Conservation (phyloP, 2,888 invertebrate genomes). For the Cantharis rufa region DNA sequence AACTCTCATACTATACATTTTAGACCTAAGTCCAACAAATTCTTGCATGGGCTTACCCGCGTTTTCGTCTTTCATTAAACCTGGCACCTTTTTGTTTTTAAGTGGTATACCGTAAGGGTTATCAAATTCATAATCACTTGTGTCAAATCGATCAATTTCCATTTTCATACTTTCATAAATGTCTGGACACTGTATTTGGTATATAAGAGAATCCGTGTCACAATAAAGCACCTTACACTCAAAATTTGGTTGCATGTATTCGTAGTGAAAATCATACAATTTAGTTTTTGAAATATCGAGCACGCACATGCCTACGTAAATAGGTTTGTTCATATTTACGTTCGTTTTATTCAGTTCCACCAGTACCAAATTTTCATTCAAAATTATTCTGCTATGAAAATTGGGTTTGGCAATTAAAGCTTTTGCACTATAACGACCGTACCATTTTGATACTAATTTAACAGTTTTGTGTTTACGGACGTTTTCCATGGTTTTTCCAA, state of each 20-base stretch:
- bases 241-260: background rate
- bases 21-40: constrained; percentile 39
- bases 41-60: constrained; percentile 37
- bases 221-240: constrained; percentile 32
- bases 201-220: constrained; percentile 32
- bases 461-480: constrained; percentile 46
- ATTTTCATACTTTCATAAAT: constrained; percentile 27
- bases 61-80: constrained; percentile 43
- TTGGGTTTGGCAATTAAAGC: constrained; percentile 32
- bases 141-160: constrained; percentile 34
- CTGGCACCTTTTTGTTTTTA: constrained; percentile 39
- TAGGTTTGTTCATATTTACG: constrained; percentile 28
- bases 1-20: constrained; percentile 34
- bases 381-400: constrained; percentile 30
- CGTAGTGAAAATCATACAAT: constrained; percentile 45
- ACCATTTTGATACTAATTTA: constrained; percentile 30
- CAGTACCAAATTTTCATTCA: constrained; percentile 18
- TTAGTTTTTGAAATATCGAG: constrained; percentile 39
- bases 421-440: constrained; percentile 41
- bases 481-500: constrained; percentile 49
- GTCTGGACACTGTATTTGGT: constrained; percentile 17
- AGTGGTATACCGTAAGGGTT: constrained; percentile 34
- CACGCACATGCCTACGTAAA: constrained; percentile 38
- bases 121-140: constrained; percentile 31
- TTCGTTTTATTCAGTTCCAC: constrained; percentile 33